phyloP scores from a whole-genome alignment of 2,888 invertebrate genomes.

The Lithosia quadra region DNA sequence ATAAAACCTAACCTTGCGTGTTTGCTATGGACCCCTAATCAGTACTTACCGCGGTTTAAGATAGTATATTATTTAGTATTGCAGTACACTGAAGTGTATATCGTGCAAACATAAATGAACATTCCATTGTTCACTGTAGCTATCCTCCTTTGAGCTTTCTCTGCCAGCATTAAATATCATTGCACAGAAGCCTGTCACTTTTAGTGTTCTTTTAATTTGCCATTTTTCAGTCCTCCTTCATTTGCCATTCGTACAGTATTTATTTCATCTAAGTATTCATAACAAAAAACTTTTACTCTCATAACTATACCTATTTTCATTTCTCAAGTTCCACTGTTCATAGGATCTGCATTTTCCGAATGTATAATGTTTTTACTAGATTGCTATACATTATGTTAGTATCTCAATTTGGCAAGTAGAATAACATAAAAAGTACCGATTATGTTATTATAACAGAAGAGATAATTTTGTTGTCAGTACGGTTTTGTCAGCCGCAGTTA shows the following conservation, averaged over 20 bases:
- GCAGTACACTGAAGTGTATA: not conserved
- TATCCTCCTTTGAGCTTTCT: not conserved
- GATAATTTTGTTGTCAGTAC: conserved; percentile 9
- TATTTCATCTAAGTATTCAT: not conserved
- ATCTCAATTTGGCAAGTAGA: not conserved
- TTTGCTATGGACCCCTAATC: conserved; percentile 33
- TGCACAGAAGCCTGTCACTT: not conserved
- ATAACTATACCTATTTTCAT: not conserved
- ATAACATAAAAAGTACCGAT: not conserved
- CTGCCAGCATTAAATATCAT: not conserved
- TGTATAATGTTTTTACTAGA: not conserved
- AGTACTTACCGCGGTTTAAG: conserved; percentile 13
- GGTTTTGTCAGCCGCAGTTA: conserved; percentile 14
- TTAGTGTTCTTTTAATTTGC: not conserved
- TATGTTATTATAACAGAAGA: conserved; percentile 3
- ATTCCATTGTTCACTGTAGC: too few relatives aligned
- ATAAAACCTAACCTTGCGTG: conserved; percentile 43
- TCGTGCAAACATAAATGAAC: not conserved
- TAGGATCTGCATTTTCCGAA: not conserved
- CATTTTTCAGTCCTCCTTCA: not conserved
- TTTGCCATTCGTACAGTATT: not conserved
- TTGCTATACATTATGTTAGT: not conserved
- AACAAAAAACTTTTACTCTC: not conserved
- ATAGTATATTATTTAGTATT: too few relatives aligned
- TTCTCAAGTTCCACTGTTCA: not conserved